phyloP scores from a whole-genome alignment of 2,888 invertebrate species.

The Microplitis manilae region DNA sequence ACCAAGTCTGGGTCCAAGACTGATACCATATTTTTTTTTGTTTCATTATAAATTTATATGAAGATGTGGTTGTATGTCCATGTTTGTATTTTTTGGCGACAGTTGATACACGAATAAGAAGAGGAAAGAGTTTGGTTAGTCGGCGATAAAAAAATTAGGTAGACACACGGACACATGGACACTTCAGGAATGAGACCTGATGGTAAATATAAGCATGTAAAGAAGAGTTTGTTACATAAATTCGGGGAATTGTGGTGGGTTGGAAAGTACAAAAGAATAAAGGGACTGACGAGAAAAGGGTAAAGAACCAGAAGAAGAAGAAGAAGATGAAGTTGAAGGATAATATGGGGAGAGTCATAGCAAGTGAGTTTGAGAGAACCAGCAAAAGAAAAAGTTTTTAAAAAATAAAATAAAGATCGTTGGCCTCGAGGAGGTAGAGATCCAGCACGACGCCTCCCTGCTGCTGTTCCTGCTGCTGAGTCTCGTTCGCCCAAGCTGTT shows the following conservation, averaged over 20 bases:
- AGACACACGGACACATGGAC: slow-evolving; percentile 26
- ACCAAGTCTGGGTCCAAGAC: not conserved
- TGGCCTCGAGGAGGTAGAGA: slow-evolving; percentile 49
- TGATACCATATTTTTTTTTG: not conserved
- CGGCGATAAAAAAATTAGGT: slow-evolving; percentile 11
- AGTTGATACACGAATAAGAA: slow-evolving; percentile 3
- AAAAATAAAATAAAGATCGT: slow-evolving; percentile 50
- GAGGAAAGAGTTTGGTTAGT: slow-evolving; percentile 3
- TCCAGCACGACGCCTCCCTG: slow-evolving; percentile 41
- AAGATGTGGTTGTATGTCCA: not conserved
- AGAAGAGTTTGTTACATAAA: slow-evolving; percentile 52
- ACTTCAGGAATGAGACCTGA: slow-evolving; percentile 34
- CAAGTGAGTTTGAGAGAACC: slow-evolving; percentile 18
- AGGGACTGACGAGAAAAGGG: slow-evolving; percentile 33
- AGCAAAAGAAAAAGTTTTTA: slow-evolving; percentile 15
- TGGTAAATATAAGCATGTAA: slow-evolving; percentile 16
- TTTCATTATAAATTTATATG: not conserved
- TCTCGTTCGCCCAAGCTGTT: slow-evolving; percentile 2
- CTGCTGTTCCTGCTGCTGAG: slow-evolving; percentile 42
- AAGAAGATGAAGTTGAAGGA: slow-evolving; percentile 37
- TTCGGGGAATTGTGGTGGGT: slow-evolving; percentile 53
- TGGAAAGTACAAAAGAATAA: slow-evolving; percentile 46
- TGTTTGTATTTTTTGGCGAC: slow-evolving; percentile 9
- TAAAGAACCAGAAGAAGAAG: slow-evolving; percentile 38
- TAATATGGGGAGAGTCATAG: slow-evolving; percentile 41